phyloP scores from a whole-genome alignment of 1,140 invertebrate species.

The Brachionus angularis region DNA sequence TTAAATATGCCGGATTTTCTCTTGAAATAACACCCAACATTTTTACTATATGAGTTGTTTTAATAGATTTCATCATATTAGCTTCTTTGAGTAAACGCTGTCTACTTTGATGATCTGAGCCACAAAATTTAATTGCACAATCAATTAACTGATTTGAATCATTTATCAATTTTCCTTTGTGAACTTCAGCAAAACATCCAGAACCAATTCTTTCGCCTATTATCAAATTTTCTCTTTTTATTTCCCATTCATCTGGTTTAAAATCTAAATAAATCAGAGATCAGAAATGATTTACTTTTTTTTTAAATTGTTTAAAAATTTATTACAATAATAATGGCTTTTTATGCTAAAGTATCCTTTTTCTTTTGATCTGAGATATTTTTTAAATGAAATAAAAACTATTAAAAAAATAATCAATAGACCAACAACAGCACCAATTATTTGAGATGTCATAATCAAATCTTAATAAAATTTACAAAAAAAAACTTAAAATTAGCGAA shows the following conservation, averaged over 20 bases:
- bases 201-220: slow-evolving; percentile 5
- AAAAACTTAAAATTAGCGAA: background rate
- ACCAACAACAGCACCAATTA: background rate
- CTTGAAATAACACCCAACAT: background rate
- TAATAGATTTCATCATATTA: slow-evolving; percentile 14
- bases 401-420: background rate
- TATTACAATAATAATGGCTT: slow-evolving; percentile 33
- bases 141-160: slow-evolving; percentile 1
- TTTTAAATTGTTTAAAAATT: background rate
- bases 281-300: background rate
- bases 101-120: slow-evolving; percentile 34
- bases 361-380: slow-evolving; percentile 4
- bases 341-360: slow-evolving; percentile 14
- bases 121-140: slow-evolving; percentile 36
- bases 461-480: slow-evolving; percentile 9
- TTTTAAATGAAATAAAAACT: slow-evolving; percentile 1
- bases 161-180: slow-evolving; percentile 11
- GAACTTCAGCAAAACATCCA: slow-evolving; percentile 25
- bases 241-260: slow-evolving; percentile 25
- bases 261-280: background rate
- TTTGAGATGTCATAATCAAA: background rate
- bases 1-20: slow-evolving; percentile 28
- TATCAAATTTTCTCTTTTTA: slow-evolving; percentile 25
- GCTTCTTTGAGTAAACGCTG: slow-evolving; percentile 37
- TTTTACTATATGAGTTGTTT: slow-evolving; percentile 25